Conservation (phyloP, 1,140 invertebrate species). For the Gryllus bimaculatus region DNA sequence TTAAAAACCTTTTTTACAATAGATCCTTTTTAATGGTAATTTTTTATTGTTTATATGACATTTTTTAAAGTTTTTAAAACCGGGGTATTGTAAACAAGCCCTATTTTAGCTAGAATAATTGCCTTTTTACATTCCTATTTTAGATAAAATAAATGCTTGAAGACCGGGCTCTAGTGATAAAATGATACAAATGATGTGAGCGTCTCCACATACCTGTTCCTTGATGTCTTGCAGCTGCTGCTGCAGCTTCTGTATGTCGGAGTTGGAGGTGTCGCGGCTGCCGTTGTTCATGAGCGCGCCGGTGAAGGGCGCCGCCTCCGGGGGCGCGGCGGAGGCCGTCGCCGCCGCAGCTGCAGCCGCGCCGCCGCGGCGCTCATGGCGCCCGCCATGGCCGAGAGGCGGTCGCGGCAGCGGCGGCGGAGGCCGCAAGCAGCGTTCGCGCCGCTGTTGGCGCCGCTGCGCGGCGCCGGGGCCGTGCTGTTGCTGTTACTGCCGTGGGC, state of each 20-base stretch:
- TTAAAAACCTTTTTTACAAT: no score
- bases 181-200: no score
- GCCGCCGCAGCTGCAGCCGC: slow-evolving; percentile 49
- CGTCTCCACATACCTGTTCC: slow-evolving; percentile 62
- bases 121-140: no score
- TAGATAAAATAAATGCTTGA: no score
- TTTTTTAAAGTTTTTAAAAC: no score
- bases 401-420: slow-evolving; percentile 79
- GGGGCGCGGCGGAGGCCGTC: slow-evolving; percentile 37
- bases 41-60: no score
- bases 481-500: slow-evolving; percentile 89
- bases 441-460: slow-evolving; percentile 85
- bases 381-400: slow-evolving; percentile 95
- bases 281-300: slow-evolving; percentile 73
- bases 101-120: no score
- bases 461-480: slow-evolving; percentile 80
- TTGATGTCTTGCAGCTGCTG: slow-evolving; percentile 96
- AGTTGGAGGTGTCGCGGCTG: slow-evolving; percentile 55
- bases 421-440: slow-evolving; percentile 89
- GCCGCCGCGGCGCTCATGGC: slow-evolving; percentile 76
- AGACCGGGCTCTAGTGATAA: no score
- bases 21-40: no score
- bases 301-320: slow-evolving; percentile 28
- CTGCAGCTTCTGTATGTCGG: slow-evolving; percentile 86
- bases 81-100: no score